Evolutionary conservation across 2,888 invertebrate genomes (phyloP).

Genomic region (Melangyna quadrimaculata): DNA sequence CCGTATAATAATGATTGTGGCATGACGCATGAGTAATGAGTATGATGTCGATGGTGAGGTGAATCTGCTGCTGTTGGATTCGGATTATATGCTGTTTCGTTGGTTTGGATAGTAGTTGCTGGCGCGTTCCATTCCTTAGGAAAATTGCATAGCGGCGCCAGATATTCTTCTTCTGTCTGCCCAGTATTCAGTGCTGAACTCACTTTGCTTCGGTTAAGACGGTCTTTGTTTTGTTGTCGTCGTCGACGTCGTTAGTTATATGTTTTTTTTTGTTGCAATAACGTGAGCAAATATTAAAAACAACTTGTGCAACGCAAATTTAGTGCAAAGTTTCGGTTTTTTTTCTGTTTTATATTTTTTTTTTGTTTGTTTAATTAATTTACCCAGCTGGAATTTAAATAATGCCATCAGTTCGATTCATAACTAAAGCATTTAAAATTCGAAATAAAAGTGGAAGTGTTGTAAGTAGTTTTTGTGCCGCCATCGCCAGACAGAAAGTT

Average conservation of each 20-base stretch:
- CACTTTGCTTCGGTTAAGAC: conserved; percentile 43
- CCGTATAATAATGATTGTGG: background rate
- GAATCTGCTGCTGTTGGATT: background rate
- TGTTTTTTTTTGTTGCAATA: conserved; percentile 9
- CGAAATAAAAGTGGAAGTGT: conserved; percentile 64
- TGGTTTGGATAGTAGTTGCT: conserved; percentile 2
- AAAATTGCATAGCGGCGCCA: conserved; percentile 40
- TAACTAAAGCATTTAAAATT: conserved; percentile 75
- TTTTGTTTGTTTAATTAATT: conserved; percentile 2
- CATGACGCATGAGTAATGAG: conserved; percentile 16
- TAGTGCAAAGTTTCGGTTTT: conserved; percentile 17
- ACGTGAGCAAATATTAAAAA: conserved; percentile 1
- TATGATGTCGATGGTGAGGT: background rate
- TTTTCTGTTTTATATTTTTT: conserved; percentile 11
- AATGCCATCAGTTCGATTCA: conserved; percentile 78
- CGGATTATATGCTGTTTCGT: background rate
- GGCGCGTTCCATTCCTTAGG: conserved; percentile 36
- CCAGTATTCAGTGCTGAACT: conserved; percentile 56
- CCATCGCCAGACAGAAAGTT: background rate
- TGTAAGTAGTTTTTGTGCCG: conserved; percentile 37
- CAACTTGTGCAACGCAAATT: conserved; percentile 32
- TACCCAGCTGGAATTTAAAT: conserved; percentile 30
- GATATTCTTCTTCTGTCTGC: conserved; percentile 45
- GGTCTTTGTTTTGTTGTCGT: background rate
- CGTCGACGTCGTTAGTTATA: background rate